phyloP scores from a whole-genome alignment of 1,140 invertebrate genomes.

The Atta cephalotes region DNA sequence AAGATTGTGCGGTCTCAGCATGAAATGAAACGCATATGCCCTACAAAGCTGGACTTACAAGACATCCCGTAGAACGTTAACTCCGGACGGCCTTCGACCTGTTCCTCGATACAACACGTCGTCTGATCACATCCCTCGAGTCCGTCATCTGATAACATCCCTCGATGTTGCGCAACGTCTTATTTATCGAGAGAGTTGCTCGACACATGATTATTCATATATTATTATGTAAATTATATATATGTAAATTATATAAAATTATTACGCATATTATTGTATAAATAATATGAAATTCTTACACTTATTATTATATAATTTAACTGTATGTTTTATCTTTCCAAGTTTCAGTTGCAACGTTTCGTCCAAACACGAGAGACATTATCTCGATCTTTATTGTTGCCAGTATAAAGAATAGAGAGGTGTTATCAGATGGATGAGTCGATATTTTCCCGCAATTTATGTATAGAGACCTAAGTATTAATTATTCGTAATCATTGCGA shows the following conservation, averaged over 20 bases:
- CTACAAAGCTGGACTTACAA: neutral
- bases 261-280: neutral
- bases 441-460: constrained; percentile 65
- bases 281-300: neutral
- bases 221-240: neutral
- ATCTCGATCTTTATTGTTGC: constrained; percentile 11
- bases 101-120: constrained; percentile 67
- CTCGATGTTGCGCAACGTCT: constrained; percentile 11
- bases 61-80: constrained; percentile 48
- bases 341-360: constrained; percentile 5
- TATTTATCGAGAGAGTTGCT: constrained; percentile 19
- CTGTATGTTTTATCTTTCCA: neutral
- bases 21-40: no score
- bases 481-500: constrained; percentile 72
- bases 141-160: constrained; percentile 72
- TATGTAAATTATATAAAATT: neutral
- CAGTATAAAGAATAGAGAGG: constrained; percentile 53
- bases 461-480: constrained; percentile 72
- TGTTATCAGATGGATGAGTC: constrained; percentile 74
- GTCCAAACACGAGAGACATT: neutral
- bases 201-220: neutral
- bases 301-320: neutral
- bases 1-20: neutral
- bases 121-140: constrained; percentile 47
- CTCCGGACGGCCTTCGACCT: constrained; percentile 68